Conservation (phyloP, 2,888 invertebrate genomes). For the Margaritifera margaritifera region DNA sequence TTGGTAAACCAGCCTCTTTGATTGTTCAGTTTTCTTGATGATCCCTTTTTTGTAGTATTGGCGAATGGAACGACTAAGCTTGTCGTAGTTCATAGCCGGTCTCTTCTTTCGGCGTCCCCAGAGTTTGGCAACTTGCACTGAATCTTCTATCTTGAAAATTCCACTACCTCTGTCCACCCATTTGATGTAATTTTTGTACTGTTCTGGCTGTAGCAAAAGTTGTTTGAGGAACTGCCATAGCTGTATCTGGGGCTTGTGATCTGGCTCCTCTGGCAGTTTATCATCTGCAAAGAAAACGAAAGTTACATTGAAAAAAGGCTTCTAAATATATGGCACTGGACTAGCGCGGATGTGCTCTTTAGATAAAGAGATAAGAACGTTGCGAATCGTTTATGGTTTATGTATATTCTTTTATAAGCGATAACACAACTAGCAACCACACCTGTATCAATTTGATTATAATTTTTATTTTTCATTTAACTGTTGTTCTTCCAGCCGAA, state of each 20-base stretch:
- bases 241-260: conserved; percentile 80
- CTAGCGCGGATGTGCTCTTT: conserved; percentile 1
- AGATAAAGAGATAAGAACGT: not conserved
- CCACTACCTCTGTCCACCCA: conserved; percentile 93
- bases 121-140: conserved; percentile 94
- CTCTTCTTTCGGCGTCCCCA: conserved; percentile 99
- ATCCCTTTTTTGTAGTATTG: conserved; percentile 98
- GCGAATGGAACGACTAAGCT: conserved; percentile 95
- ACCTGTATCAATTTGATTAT: no score
- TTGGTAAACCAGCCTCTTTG: conserved; percentile 98
- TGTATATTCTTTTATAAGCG: no score
- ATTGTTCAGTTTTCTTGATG: conserved; percentile 94
- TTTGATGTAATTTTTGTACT: conserved; percentile 94
- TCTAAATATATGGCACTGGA: not conserved
- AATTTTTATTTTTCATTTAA: no score
- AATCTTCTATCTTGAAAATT: conserved; percentile 98
- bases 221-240: conserved; percentile 99
- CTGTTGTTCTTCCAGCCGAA: no score
- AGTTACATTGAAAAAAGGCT: no score
- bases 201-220: conserved; percentile 88
- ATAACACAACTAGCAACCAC: no score
- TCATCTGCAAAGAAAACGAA: not conserved
- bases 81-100: conserved; percentile 99
- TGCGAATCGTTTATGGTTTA: no score
- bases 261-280: conserved; percentile 12